Evolutionary conservation across 2,888 invertebrate species (phyloP).

Genomic region (Lydus trimaculatus): DNA sequence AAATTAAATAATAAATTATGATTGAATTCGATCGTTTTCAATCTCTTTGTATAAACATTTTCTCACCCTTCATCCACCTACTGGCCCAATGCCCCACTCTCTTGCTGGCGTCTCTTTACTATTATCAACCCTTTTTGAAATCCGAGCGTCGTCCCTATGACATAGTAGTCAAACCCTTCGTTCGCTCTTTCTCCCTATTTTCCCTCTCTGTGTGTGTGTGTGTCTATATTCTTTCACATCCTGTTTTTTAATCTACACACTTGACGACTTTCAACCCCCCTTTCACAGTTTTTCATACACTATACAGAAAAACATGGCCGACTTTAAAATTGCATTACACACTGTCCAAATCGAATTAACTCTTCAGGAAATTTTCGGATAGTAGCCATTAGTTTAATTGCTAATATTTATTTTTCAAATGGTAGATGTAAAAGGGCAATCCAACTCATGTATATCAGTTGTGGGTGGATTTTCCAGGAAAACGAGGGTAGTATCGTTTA

Average conservation of each 20-base stretch:
- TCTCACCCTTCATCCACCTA: slow-evolving; percentile 38
- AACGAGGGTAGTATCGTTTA: slow-evolving; percentile 22
- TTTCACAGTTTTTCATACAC: neutral
- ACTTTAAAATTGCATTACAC: slow-evolving; percentile 35
- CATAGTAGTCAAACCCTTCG: slow-evolving; percentile 38
- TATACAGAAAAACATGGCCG: slow-evolving; percentile 22
- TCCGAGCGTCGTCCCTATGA: slow-evolving; percentile 39
- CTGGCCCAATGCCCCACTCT: slow-evolving; percentile 48
- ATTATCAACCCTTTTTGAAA: slow-evolving; percentile 39
- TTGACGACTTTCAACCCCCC: neutral
- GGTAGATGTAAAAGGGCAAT: slow-evolving; percentile 15
- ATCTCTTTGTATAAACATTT: neutral
- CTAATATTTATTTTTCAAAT: slow-evolving; percentile 38
- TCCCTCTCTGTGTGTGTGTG: too few species aligned
- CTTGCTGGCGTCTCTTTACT: slow-evolving; percentile 16
- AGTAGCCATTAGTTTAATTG: slow-evolving; percentile 35
- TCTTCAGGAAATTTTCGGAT: slow-evolving; percentile 30
- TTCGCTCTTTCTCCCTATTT: slow-evolving; percentile 18
- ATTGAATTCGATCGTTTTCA: slow-evolving; percentile 6
- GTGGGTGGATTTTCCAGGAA: slow-evolving; percentile 18
- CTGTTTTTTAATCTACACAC: slow-evolving; percentile 10
- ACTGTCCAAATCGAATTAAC: slow-evolving; percentile 32
- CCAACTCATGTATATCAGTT: neutral
- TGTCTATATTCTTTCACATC: slow-evolving; percentile 25
- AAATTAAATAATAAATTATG: slow-evolving; percentile 24